A percentile compares a stretch with the other conserved stretches of the same genome.
These are phyloP conservation scores for Ceratothoa steindachneri DNA, from an alignment of 2,888 invertebrate species.

Conservation along the genomic window DNA sequence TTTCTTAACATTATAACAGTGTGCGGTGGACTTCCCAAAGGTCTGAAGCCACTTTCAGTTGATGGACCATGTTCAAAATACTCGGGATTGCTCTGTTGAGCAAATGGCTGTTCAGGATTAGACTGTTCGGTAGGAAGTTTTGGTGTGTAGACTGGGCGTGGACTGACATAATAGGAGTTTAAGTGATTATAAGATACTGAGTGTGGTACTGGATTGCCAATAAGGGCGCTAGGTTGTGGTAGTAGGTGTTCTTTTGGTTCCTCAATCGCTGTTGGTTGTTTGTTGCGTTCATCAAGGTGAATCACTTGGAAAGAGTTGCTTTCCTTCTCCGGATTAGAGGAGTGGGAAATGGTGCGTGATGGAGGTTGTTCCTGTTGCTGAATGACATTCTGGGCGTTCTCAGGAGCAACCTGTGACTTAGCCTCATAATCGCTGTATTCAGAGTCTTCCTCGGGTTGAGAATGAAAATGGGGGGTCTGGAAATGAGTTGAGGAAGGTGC, in stretches of 20 bases:
- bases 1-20: background rate
- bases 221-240: background rate
- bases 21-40: background rate
- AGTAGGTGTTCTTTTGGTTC: background rate
- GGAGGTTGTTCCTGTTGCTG: background rate
- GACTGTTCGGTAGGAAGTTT: background rate
- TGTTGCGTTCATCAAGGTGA: background rate
- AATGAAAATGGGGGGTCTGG: background rate
- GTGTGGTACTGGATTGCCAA: background rate
- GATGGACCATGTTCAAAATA: background rate
- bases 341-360: background rate
- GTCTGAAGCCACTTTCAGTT: slow-evolving; percentile 1
- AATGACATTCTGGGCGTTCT: background rate
- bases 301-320: background rate
- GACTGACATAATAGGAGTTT: background rate
- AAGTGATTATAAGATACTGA: background rate
- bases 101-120: too few relatives aligned
- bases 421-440: background rate
- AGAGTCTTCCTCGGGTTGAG: background rate
- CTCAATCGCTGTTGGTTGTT: background rate
- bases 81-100: too few relatives aligned
- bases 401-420: background rate
- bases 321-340: background rate
- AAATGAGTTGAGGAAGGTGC: background rate
- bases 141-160: background rate